Base-by-base conservation (phyloP, 2,888 invertebrate genomes). In the Papilio gigon region DNA sequence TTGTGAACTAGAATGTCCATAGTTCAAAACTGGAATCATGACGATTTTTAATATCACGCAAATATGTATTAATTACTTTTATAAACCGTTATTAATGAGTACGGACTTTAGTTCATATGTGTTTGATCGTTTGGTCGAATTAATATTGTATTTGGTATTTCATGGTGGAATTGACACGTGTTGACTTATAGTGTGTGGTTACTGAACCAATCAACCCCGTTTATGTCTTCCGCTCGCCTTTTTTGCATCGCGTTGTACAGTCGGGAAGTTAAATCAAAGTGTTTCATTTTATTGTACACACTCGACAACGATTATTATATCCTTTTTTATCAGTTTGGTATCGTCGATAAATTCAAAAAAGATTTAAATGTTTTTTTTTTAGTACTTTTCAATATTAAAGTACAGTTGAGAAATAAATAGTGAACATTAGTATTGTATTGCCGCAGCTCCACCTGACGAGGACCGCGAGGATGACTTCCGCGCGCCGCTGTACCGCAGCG, bases 381-480 rank as follows among this genome's bases (percentile, higher is more conserved):
- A n/a, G 47, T 47, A 22, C 47, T 12, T 47, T 20, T 9, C n/a
- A n/a, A n/a, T n/a, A n/a, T n/a, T 44, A 20, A 17, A n/a, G 22
- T 47, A 44, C 44, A 44, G 20, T 44, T 4, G 20, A 11, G 0
- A 20, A 44, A 4, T 53, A 50, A 47, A 47, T 22, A 22, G n/a
- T n/a, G n/a, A n/a, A n/a, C n/a, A n/a, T n/a, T n/a, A n/a, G 2
- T 5, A 58, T 58, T 33, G 11, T 30, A 11, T 33, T 20, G 6
- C 80, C 81, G 25, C 84, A 98, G 98, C 98, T 81, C 96, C 97
- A 89, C 96, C 97, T 93, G 98, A 98, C 93, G 98, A 99, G 94
- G 98, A 98, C 87, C 94, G 97, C 78, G 98, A 98, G 92, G 99
- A 99, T 89, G 99, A 99, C 90, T 97, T 98, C 84, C 94, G 98